Base-by-base conservation (phyloP, 1,140 invertebrate species). In the Chelonus insularis region DNA sequence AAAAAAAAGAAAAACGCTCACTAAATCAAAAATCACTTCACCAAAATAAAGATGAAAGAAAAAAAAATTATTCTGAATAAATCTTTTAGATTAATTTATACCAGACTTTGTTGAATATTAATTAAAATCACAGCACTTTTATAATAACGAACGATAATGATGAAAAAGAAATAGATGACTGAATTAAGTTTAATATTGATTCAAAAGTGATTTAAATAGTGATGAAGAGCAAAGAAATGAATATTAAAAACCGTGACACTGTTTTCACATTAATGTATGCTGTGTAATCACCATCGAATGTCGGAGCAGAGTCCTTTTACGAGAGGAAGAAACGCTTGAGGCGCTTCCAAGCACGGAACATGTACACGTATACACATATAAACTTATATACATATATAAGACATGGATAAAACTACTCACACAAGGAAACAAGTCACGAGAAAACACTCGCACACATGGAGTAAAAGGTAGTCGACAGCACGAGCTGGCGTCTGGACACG, bases 1-100 rank as follows among this genome's bases (percentile, higher is more conserved):
- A 29, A 21, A 39, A 2, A 25, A 14, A 45, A 47, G 29, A 18
- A 57, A 45, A 57, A 12, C 7, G 25, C 25, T 29, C 25, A 29
- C 25, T 29, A 29, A 52, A 37, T 43, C n/a, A 47, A 45, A 48
- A 47, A 58, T 48, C 48, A 54, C 21, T 52, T 29, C 12, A 23
- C 36, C 23, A 34, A 4, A 14, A 39, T 29, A 7, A 29, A 29
- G 3, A 29, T n/a, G n/a, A n/a, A n/a, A n/a, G n/a, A n/a, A n/a
- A n/a, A n/a, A n/a, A n/a, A n/a, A n/a, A n/a, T n/a, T n/a, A n/a
- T n/a, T n/a, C n/a, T n/a, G n/a, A n/a, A n/a, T n/a, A n/a, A n/a
- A n/a, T n/a, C n/a, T n/a, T n/a, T n/a, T n/a, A n/a, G n/a, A n/a
- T n/a, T n/a, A n/a, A n/a, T n/a, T n/a, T n/a, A n/a, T n/a, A n/a